Evolutionary conservation across 2,113 vertebrate species (phyloP), one percentile per base, ranked within the genome.

Genomic region (Motacilla tschutschensis): DNA sequence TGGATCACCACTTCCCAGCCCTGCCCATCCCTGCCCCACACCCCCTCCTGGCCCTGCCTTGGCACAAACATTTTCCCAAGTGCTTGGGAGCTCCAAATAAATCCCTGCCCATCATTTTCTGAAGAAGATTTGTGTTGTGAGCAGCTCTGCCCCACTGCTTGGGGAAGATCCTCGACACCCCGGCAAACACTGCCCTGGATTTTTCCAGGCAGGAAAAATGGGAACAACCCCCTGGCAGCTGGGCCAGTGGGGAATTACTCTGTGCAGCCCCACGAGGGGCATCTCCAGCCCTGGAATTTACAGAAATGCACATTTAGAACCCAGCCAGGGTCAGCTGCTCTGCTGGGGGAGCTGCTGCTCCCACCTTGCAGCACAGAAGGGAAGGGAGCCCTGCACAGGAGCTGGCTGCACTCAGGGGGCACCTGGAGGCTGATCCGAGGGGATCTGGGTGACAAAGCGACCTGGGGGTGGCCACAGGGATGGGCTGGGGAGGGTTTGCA

Each of bases 321-420:
- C n/a, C 77, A 38, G 2, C 6, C 5, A 4, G 17, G 70, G 46
- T 13, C 60, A 6, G 10, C 59, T 9, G n/a, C 6, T 0, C 28
- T 64, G 12, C 41, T 53, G 1, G 14, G 54, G 65, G 28, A 62
- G 0, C 16, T 22, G 20, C 71, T 59, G 4, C 35, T 62, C 66
- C 66, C 25, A 1, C 12, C 44, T 6, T 24, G 36, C 71, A 71
- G 76, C 64, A 48, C 33, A 17, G 67, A 16, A 48, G 9, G 15
- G 17, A n/a, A 35, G 22, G 72, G 14, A 41, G 41, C 41, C 16
- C 50, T 47, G 50, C 64, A 2, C 8, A 14, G 80, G 28, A 12
- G 9, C n/a, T 41, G 12, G 12, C 25, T 78, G 67, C 18, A 0
- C 22, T 4, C 38, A 25, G 1, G 0, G 2, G 29, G 28, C 22